Conservation (phyloP, 2,113 vertebrate genomes). For the Ranitomeya imitator region DNA sequence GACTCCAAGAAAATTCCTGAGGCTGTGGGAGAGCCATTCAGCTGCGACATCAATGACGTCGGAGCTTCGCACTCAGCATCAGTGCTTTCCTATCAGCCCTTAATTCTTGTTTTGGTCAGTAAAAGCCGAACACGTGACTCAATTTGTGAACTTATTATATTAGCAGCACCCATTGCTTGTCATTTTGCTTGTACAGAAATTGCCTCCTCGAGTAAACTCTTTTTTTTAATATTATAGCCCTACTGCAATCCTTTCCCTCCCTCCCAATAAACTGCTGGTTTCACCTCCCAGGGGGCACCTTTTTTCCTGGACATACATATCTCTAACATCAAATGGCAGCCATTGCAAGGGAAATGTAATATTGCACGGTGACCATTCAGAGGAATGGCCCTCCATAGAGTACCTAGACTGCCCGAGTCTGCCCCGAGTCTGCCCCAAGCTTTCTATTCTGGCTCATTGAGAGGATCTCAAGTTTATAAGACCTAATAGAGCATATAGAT, state of each 20-base stretch:
- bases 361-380: background rate
- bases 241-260: no score
- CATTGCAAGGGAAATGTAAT: background rate
- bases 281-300: background rate
- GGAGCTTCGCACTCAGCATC: background rate
- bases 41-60: background rate
- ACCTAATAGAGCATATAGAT: no score
- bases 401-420: no score
- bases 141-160: background rate
- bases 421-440: no score
- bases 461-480: no score
- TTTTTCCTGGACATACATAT: background rate
- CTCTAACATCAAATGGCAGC: background rate
- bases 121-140: background rate
- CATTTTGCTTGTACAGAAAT: background rate
- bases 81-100: background rate
- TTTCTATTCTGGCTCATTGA: no score
- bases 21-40: conserved; percentile 16
- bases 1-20: background rate
- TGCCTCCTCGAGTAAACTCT: no score
- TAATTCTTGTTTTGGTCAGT: background rate
- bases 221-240: background rate
- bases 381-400: background rate
- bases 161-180: background rate
- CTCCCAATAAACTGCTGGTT: background rate